Evolutionary conservation across 1,140 invertebrate species (phyloP).

Genomic region (Drosophila lowei): DNA sequence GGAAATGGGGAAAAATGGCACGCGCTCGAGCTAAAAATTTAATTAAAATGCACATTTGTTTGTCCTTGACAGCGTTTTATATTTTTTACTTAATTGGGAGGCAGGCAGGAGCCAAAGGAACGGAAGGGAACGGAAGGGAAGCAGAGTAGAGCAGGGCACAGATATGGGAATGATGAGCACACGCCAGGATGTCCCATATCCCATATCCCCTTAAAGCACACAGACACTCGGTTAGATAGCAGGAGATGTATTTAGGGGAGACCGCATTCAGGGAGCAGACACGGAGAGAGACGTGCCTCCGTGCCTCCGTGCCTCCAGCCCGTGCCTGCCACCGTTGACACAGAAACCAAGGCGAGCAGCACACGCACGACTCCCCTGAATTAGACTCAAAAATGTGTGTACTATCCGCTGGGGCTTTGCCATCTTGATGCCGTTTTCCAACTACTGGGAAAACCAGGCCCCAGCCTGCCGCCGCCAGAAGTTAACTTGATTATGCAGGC

Average conservation of each 20-base stretch:
- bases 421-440: conserved; percentile 33
- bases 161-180: conserved; percentile 49
- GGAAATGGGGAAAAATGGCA: conserved; percentile 12
- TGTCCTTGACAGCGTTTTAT: conserved; percentile 78
- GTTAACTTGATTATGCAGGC: conserved; percentile 43
- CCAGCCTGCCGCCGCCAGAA: conserved; percentile 12
- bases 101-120: conserved; percentile 29
- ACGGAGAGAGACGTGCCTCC: neutral
- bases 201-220: conserved; percentile 3
- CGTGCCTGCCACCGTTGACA: conserved; percentile 23
- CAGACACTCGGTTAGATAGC: conserved; percentile 30
- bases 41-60: conserved; percentile 80
- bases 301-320: neutral
- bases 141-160: conserved; percentile 7
- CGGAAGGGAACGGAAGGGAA: neutral
- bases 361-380: conserved; percentile 48
- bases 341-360: conserved; percentile 40
- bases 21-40: conserved; percentile 63
- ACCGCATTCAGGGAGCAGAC: conserved; percentile 2
- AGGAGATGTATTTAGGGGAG: conserved; percentile 48
- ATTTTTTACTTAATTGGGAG: conserved; percentile 76
- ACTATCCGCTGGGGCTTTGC: conserved; percentile 1
- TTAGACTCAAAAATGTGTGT: conserved; percentile 32
- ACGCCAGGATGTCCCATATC: conserved; percentile 18
- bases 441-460: conserved; percentile 15